These are phyloP conservation scores for Polylopha cassiicola DNA, from an alignment of 2,888 invertebrate species.

Conservation along the genomic window DNA sequence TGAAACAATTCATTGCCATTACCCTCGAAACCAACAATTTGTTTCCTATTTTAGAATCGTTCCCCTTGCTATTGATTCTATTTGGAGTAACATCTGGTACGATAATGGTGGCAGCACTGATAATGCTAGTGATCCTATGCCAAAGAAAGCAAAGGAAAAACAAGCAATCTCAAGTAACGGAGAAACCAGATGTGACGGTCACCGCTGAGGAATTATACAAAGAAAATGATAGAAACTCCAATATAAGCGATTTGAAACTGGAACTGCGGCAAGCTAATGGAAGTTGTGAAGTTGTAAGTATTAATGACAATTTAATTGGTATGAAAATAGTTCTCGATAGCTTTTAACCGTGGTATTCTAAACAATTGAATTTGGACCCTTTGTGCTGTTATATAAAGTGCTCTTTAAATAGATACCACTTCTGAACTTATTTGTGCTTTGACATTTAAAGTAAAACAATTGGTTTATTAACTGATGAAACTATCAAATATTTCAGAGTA, in stretches of 20 bases:
- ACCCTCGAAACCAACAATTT: too few species aligned
- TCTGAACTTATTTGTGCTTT: too few species aligned
- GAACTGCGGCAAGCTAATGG: conserved; percentile 91
- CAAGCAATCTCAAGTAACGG: conserved; percentile 62
- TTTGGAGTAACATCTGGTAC: conserved; percentile 92
- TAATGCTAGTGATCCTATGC: conserved; percentile 90
- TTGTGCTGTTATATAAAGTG: too few species aligned
- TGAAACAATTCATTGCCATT: too few species aligned
- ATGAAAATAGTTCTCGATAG: too few species aligned
- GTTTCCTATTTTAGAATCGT: conserved; percentile 78
- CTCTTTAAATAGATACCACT: too few species aligned
- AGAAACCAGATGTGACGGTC: conserved; percentile 78
- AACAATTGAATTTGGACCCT: too few species aligned
- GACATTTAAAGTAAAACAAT: too few species aligned
- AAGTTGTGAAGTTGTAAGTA: conserved; percentile 84
- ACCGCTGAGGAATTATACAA: conserved; percentile 76
- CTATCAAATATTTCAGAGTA: too few species aligned
- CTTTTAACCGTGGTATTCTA: too few species aligned
- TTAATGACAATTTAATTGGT: conserved; percentile 19
- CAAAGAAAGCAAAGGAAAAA: conserved; percentile 80
- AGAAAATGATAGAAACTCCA: conserved; percentile 92
- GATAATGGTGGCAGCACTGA: conserved; percentile 88
- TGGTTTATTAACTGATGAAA: too few species aligned
- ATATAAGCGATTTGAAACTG: conserved; percentile 93
- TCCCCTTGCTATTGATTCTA: conserved; percentile 88